Evolutionary conservation across 2,888 invertebrate species (phyloP).

Genomic region (Malthinus seriepunctatus): DNA sequence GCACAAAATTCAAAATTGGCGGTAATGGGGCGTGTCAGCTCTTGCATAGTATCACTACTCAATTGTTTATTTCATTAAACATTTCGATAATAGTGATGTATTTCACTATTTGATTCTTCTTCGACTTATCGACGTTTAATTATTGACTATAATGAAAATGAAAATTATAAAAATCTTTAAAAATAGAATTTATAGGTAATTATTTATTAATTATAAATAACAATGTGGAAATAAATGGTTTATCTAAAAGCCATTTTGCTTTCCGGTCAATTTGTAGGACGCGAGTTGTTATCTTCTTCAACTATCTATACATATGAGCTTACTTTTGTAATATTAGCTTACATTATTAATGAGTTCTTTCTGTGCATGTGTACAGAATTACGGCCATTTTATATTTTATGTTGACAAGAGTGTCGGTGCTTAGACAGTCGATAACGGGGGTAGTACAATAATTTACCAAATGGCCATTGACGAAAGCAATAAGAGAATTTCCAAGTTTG

Average conservation of each 20-base stretch:
- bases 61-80: too few relatives aligned
- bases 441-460: conserved; percentile 41
- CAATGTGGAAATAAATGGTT: too few relatives aligned
- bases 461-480: conserved; percentile 34
- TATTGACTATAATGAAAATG: neutral
- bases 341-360: conserved; percentile 47
- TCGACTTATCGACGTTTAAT: too few relatives aligned
- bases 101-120: too few relatives aligned
- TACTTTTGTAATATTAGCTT: conserved; percentile 39
- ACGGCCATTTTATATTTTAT: conserved; percentile 46
- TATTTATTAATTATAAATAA: too few relatives aligned
- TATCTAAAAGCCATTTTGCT: neutral
- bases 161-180: conserved; percentile 1
- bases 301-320: conserved; percentile 29
- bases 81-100: too few relatives aligned
- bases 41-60: too few relatives aligned
- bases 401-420: conserved; percentile 38
- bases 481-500: conserved; percentile 26
- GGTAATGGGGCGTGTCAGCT: too few relatives aligned
- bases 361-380: conserved; percentile 45
- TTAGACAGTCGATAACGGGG: conserved; percentile 41
- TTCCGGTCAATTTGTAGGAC: conserved; percentile 31
- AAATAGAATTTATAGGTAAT: too few relatives aligned
- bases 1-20: too few relatives aligned
- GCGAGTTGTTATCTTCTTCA: conserved; percentile 30